Evolutionary conservation across 2,797 vertebrate species (phyloP), one percentile per base, ranked within the genome.

Genomic region (Peromyscus nudipes): DNA sequence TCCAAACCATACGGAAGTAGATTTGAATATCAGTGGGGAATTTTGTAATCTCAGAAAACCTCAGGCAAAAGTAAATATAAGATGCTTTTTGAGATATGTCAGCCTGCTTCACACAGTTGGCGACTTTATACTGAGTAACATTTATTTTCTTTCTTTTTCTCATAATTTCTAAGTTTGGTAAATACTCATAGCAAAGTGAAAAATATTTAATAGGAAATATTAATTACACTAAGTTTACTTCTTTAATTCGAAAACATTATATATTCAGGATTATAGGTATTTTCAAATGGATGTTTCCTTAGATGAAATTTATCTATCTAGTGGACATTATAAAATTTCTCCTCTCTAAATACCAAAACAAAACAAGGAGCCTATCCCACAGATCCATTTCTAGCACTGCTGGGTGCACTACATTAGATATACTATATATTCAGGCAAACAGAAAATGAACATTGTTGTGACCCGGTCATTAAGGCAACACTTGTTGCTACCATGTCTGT

Each of bases 41-140:
- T 94, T 91, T 96, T 91, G 64, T n/a, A 96, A 37, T n/a, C 40
- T 97, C 67, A 71, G 71, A 88, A 96, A 95, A 43, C 21, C 79
- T 94, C 52, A 84, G 13, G 49, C 37, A 31, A 91, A 96, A 80
- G 12, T 76, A 83, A 27, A 88, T 92, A 2, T 67, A 75, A 81
- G 31, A 86, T 57, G 4, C 0, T 91, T 9, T 37, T 69, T 92
- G 57, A 92, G 31, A 43, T 0, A 43, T 69, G 17, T 10, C 73
- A 55, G 34, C 60, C 27, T 90, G 3, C 29, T 90, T 76, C 49
- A 60, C 31, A 4, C 43, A 40, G 65, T 69, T 69, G 37, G 21
- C 82, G 27, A 13, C 37, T 80, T 88, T 83, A 77, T n/a, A 73
- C 10, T 80, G 5, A 25, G 3, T 40, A 93, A 40, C 10, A 43